Base-by-base conservation (phyloP, 2,113 vertebrate genomes). In the Xiphorhynchus elegans region DNA sequence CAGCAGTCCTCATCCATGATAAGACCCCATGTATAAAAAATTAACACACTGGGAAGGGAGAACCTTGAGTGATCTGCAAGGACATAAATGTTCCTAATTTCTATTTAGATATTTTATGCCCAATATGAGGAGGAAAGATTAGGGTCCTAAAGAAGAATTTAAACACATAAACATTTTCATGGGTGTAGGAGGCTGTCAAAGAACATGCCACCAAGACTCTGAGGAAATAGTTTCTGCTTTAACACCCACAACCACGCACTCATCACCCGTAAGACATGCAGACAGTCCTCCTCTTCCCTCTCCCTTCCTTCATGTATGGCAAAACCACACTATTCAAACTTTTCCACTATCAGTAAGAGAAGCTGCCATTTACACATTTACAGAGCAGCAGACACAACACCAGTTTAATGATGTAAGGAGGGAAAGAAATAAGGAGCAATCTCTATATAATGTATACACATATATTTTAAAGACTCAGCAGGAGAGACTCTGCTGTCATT, bases 311-410 rank as follows among this genome's bases (percentile, higher is more conserved):
- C 60, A 52, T 74, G 72, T 95, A 63, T 1, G 50, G 79, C 35
- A 84, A 90, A 95, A 88, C 55, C 70, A 90, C 75, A 62, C 53
- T 95, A 81, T 55, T 90, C 80, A 81, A 94, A 93, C 79, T 93
- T 92, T 67, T 78, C 35, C 83, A 75, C 92, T 90, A 89, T 81
- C 93, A 70, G 76, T 46, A 84, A 74, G 64, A 92, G 90, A 95
- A 97, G 69, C 89, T 95, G 92, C 94, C 86, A 72, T 95, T 96
- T 96, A 95, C 93, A 93, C 88, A 86, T 96, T 95, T 92, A 58
- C 80, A 92, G 89, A 93, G 93, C 94, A 81, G 59, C 70, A 97
- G 94, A 94, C 92, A 95, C 82, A 96, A 90, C 94, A 96, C 76
- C 55, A 84, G 35, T 92, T 95, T 93, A 93, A 95, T 66, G 94